Evolutionary conservation across 2,888 invertebrate genomes (phyloP), one percentile per base, ranked within the genome.

Genomic region (Leptinotarsa tumamoca): DNA sequence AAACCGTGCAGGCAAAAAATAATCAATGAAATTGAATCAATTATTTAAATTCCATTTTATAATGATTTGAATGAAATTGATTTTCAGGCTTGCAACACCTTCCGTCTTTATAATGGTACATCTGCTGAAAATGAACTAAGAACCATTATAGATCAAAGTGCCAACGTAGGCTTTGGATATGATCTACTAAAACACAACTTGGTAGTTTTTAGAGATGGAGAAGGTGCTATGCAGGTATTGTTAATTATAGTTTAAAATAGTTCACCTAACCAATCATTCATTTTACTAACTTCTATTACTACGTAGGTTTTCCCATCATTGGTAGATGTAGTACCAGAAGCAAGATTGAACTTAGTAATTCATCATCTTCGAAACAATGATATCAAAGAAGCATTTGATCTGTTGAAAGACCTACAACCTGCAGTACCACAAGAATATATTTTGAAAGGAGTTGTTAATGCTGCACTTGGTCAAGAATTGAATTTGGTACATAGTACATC

Each of bases 241-340:
- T 3, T 15, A 43, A 54, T 71, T 43, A 13, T 43, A 2, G 10
- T 13, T 43, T 67, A 21, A 18, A 58, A 58, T 58, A 18, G 7
- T 52, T n/a, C 15, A 52, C 15, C 17, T 5, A 7, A 15, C 7
- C 58, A 18, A 58, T 58, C 18, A 14, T 56, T 18, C 56, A 15
- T 4, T n/a, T 4, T 4, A 17, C 7, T 4, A 18, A 66, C 27
- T 68, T 21, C 61, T 27, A 81, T 80, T 52, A 77, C 33, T 50
- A 81, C 79, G 43, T 78, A 91, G 91, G 90, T 92, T 0, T 90
- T 99, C 78, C 99, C 99, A 0, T 93, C 94, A 54, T 89, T 99
- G 58, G 94, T 99, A 1, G 98, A 98, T 88, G 95, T 98, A 4
- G 95, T 99, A 49, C 97, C 98, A 0, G 99, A 99, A 90, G 99